A percentile compares a stretch with the other conserved stretches of the same genome.
phyloP scores from a whole-genome alignment of 1,140 invertebrate genomes.

The Pteromalus puparum region DNA sequence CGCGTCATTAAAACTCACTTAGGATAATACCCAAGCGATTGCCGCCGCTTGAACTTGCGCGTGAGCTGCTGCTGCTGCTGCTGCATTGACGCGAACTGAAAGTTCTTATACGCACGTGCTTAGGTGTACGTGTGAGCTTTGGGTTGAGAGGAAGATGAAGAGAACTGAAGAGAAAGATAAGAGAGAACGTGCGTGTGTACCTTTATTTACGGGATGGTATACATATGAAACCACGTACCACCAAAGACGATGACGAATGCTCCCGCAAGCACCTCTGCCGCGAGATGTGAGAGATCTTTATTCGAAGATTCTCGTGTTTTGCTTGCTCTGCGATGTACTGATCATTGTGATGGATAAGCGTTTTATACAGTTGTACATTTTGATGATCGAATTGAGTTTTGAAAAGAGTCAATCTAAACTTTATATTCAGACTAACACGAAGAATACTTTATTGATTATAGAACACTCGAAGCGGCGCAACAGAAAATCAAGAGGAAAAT shows the following conservation, averaged over 20 bases:
- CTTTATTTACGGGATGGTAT: not conserved
- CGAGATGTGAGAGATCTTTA: constrained; percentile 3
- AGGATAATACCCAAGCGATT: constrained; percentile 69
- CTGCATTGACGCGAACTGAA: not conserved
- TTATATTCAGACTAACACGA: too few relatives aligned
- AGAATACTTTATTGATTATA: not conserved
- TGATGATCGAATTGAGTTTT: not conserved
- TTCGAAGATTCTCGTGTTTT: not conserved
- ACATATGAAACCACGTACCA: not conserved
- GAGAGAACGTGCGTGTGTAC: not conserved
- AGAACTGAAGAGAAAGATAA: not conserved
- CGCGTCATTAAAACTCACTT: constrained; percentile 72
- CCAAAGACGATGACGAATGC: constrained; percentile 22
- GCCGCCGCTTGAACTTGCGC: constrained; percentile 56
- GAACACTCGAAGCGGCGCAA: constrained; percentile 38
- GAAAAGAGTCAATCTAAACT: too few relatives aligned
- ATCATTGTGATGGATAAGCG: not conserved
- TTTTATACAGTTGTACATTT: not conserved
- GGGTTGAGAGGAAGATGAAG: not conserved
- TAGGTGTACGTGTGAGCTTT: not conserved
- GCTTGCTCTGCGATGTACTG: not conserved
- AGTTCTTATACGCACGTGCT: not conserved
- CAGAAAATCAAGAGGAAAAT: not conserved
- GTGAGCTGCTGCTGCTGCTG: too few relatives aligned
- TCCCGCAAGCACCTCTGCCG: not conserved